Evolutionary conservation across 2,888 invertebrate species (phyloP).

Genomic region (Drosophila peninsularis): DNA sequence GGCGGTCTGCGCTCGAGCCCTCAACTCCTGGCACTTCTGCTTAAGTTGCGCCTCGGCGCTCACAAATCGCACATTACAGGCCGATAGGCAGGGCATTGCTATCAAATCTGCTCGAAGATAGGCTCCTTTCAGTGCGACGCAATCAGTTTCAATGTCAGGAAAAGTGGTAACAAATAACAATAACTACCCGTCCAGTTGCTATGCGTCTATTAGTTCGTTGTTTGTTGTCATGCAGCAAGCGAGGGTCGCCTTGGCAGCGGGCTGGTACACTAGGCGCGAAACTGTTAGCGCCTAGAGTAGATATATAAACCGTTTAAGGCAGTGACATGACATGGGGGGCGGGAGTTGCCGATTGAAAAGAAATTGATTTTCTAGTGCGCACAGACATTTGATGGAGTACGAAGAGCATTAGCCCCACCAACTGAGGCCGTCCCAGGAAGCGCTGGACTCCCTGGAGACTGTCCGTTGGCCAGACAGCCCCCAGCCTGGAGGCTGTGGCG

Average conservation of each 20-base stretch:
- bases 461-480: neutral
- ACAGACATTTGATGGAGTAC: neutral
- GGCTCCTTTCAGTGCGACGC: conserved; percentile 11
- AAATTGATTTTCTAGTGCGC: conserved; percentile 37
- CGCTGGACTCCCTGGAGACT: neutral
- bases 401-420: conserved; percentile 1
- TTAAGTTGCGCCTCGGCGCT: conserved; percentile 59
- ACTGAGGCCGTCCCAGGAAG: neutral
- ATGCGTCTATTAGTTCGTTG: conserved; percentile 51
- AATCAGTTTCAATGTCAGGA: conserved; percentile 23
- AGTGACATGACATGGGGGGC: neutral
- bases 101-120: neutral
- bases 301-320: conserved; percentile 12
- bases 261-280: conserved; percentile 37
- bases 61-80: conserved; percentile 70
- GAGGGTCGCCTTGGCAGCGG: conserved; percentile 61
- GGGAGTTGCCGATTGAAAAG: neutral
- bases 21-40: conserved; percentile 57
- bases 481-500: conserved; percentile 22
- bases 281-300: conserved; percentile 40
- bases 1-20: conserved; percentile 61
- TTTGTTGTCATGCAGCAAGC: conserved; percentile 54
- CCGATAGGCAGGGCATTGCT: conserved; percentile 76
- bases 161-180: neutral
- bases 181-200: conserved; percentile 25